These are phyloP conservation scores for Phymorhynchus buccinoides DNA, from an alignment of 1,140 invertebrate genomes.

Conservation along the genomic window DNA sequence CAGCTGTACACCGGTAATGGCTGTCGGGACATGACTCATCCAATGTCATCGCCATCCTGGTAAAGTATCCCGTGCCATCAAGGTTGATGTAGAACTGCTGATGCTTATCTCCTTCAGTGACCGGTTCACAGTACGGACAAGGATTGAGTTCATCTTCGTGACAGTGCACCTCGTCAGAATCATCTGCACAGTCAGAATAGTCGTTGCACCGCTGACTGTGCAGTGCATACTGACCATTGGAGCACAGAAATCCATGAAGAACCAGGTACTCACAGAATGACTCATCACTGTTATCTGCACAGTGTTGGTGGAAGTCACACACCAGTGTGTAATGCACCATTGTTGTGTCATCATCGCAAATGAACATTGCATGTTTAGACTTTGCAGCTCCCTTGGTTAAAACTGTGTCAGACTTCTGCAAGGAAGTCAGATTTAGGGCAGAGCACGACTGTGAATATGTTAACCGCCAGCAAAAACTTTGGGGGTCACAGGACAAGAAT, in stretches of 20 bases:
- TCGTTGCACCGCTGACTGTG: neutral
- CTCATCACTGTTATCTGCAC: neutral
- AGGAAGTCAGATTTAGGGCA: neutral
- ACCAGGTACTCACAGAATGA: no score
- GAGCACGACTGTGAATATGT: neutral
- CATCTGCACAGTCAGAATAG: neutral
- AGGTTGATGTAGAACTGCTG: neutral
- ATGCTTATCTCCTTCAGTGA: no score
- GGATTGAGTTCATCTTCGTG: neutral
- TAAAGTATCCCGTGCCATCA: neutral
- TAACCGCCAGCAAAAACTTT: neutral
- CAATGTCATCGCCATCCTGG: neutral
- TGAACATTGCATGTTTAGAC: neutral
- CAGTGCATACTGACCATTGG: neutral
- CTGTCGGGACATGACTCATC: neutral
- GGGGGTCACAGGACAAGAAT: neutral
- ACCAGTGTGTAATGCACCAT: neutral
- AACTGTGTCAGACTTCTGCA: neutral
- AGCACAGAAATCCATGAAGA: neutral
- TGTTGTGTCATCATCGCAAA: neutral
- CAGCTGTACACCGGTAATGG: neutral
- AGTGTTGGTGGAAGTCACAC: conserved; percentile 6
- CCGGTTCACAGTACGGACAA: no score
- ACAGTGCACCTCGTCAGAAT: neutral
- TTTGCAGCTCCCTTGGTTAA: neutral